phyloP scores from a whole-genome alignment of 1,140 invertebrate genomes.

The Xylocopa sonorina region DNA sequence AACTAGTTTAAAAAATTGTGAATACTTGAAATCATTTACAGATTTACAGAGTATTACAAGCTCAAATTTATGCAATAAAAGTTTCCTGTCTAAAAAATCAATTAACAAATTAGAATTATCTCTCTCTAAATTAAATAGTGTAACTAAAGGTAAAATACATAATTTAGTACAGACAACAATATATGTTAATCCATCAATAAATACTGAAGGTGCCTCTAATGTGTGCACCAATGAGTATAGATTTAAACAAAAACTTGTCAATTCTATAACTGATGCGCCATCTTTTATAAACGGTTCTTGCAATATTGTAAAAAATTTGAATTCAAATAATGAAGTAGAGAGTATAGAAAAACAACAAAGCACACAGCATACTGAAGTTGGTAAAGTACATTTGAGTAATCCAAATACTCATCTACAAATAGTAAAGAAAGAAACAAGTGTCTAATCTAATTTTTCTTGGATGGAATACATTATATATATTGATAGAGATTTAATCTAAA shows the following conservation, averaged over 20 bases:
- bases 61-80: constrained; percentile 62
- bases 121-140: constrained; percentile 58
- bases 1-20: constrained; percentile 70
- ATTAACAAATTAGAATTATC: constrained; percentile 62
- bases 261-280: constrained; percentile 70
- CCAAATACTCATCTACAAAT: constrained; percentile 40
- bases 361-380: constrained; percentile 45
- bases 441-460: constrained; percentile 61
- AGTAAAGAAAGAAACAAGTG: constrained; percentile 78
- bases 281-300: constrained; percentile 58
- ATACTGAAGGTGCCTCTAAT: constrained; percentile 44
- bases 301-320: constrained; percentile 50
- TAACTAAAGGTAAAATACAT: constrained; percentile 58
- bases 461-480: constrained; percentile 16
- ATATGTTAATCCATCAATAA: constrained; percentile 49
- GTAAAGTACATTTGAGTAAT: constrained; percentile 63
- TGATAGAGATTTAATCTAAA: constrained; percentile 1
- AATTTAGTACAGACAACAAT: constrained; percentile 37
- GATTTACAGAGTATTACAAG: constrained; percentile 63
- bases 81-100: constrained; percentile 58
- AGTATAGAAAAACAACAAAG: constrained; percentile 63
- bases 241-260: constrained; percentile 59
- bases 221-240: constrained; percentile 39
- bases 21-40: constrained; percentile 70
- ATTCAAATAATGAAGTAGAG: constrained; percentile 54